These are phyloP conservation scores for Noctua janthe DNA, from an alignment of 2,888 invertebrate genomes.

Conservation along the genomic window DNA sequence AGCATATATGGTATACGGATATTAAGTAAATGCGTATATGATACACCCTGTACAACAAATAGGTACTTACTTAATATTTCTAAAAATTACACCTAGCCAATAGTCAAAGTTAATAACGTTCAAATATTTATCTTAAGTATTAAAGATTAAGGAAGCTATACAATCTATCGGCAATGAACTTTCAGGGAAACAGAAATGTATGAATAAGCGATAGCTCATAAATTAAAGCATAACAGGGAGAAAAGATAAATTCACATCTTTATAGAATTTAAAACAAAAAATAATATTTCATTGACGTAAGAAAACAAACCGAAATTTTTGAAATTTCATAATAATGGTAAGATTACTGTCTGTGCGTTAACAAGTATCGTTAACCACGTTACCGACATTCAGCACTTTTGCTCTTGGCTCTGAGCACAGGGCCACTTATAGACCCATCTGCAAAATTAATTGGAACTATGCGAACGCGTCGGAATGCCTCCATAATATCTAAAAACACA, in stretches of 20 bases:
- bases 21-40: not conserved
- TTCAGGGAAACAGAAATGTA: not conserved
- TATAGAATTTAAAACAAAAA: not conserved
- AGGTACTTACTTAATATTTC: not conserved
- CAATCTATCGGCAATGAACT: not conserved
- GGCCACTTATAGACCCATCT: slow-evolving; percentile 69
- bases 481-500: slow-evolving; percentile 85
- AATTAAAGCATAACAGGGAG: not conserved
- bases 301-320: slow-evolving; percentile 10
- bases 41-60: not conserved
- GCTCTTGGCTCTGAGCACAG: slow-evolving; percentile 48
- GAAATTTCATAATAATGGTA: not conserved
- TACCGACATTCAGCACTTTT: slow-evolving; percentile 22
- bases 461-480: slow-evolving; percentile 79
- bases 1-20: slow-evolving; percentile 15
- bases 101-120: not conserved
- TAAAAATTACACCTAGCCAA: not conserved
- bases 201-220: not conserved
- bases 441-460: slow-evolving; percentile 82
- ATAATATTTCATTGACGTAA: not conserved
- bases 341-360: not conserved
- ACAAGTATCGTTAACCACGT: not conserved
- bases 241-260: not conserved
- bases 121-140: not conserved
- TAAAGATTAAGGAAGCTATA: not conserved